These are phyloP conservation scores for Arnoldichthys spilopterus DNA, from an alignment of 2,797 vertebrate species.

Conservation along the genomic window DNA sequence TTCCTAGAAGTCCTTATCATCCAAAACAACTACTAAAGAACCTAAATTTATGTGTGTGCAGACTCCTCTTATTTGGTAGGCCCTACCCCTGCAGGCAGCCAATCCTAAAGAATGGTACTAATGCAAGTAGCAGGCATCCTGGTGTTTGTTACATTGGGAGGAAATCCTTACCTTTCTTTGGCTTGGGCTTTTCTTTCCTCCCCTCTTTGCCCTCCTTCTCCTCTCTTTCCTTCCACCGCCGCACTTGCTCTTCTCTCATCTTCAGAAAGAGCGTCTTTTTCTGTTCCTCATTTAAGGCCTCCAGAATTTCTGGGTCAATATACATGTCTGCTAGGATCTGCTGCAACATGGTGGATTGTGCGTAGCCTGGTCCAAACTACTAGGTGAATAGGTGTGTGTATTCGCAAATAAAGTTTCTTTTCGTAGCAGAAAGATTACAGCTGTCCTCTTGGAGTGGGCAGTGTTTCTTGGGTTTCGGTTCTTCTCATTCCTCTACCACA, in stretches of 20 bases:
- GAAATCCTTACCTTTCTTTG: slow-evolving; percentile 73
- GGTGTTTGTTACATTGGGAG: slow-evolving; percentile 21
- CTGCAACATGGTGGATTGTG: slow-evolving; percentile 74
- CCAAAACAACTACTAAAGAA: too few relatives aligned
- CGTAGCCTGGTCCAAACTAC: background rate
- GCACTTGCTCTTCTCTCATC: slow-evolving; percentile 84
- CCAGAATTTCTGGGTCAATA: slow-evolving; percentile 81
- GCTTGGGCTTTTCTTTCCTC: slow-evolving; percentile 29
- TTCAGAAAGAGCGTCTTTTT: slow-evolving; percentile 81
- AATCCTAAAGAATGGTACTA: background rate
- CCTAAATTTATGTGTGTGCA: too few relatives aligned
- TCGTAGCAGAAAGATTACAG: slow-evolving; percentile 36
- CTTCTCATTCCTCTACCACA: slow-evolving; percentile 48
- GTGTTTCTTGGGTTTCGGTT: slow-evolving; percentile 33
- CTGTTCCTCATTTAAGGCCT: slow-evolving; percentile 82
- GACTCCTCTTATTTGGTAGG: background rate
- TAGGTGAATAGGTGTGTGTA: background rate
- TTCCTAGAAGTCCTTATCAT: background rate
- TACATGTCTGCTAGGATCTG: slow-evolving; percentile 83
- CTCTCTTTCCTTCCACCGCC: slow-evolving; percentile 78
- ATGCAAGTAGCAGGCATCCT: slow-evolving; percentile 9
- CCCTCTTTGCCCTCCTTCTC: slow-evolving; percentile 68
- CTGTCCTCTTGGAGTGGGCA: slow-evolving; percentile 57
- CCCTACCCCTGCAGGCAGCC: slow-evolving; percentile 17
- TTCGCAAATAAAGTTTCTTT: slow-evolving; percentile 7